Evolutionary conservation across 1,140 invertebrate genomes (phyloP), one percentile per base, ranked within the genome.

Genomic region (Euwallacea similis): DNA sequence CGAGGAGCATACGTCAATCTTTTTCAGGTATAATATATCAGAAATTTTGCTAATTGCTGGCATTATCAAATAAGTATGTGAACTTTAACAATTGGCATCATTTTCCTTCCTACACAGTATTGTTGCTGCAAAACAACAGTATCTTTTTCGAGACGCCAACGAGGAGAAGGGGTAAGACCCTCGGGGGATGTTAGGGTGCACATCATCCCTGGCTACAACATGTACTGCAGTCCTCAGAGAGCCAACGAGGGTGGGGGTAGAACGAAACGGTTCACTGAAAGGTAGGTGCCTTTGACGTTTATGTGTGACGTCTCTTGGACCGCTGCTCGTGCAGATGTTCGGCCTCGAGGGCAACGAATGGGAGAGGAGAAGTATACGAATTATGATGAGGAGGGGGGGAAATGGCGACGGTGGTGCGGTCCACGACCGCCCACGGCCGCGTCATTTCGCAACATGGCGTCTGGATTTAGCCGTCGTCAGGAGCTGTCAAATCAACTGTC

Each of bases 81-180:
- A 50, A 0, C 46, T 50, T 50, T 50, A 7, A 11, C 13, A 11
- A 50, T 50, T 50, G 9, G 13, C 46, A 50, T 50, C 9, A 11
- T 50, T 50, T 50, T 50, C 6, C 9, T 50, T 50, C 46, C 2
- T 33, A 33, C 21, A 33, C 50, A 93, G 74, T 93, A 94, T 74
- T 93, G 91, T 77, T 93, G 90, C 76, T 93, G 91, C 81, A 93
- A 93, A 79, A 92, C 88, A 7, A 90, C 89, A 6, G 87, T 93
- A 7, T 88, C 89, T 21, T 88, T 90, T 66, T 88, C 89, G 0
- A 83, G 90, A 7, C 83, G 89, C 65, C 83, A 88, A 10, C 79
- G 89, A 41, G 82, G 85, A n/a, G 86, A 87, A 21, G 82, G 82
- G n/a, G 78, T 83, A 7, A 77, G 87, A 0, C 85, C 87, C 2